Conservation (phyloP, 2,113 vertebrate genomes). For the Lipophrys pholis region DNA sequence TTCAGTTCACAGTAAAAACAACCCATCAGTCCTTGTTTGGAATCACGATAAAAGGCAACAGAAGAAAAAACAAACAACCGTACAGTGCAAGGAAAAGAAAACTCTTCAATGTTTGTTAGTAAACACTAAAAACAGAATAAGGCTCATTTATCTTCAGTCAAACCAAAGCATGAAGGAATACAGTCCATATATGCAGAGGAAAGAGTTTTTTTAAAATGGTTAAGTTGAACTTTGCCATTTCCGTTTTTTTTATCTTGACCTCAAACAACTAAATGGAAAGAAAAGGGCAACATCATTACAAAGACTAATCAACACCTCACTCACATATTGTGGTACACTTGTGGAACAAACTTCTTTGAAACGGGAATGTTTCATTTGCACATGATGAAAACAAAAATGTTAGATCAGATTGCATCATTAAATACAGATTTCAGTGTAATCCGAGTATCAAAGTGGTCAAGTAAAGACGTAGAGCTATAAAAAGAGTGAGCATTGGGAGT, state of each 20-base stretch:
- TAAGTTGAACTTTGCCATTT: constrained; percentile 15
- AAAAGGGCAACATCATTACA: not conserved
- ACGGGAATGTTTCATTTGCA: constrained; percentile 36
- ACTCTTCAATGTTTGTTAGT: constrained; percentile 26
- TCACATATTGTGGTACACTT: too few species aligned
- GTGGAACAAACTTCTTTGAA: not conserved
- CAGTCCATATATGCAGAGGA: not conserved
- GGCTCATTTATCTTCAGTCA: constrained; percentile 39
- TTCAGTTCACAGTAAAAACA: constrained; percentile 65
- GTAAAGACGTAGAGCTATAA: not conserved
- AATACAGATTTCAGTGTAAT: constrained; percentile 13
- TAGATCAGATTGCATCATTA: not conserved
- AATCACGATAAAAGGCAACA: constrained; percentile 13
- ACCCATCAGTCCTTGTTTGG: constrained; percentile 7
- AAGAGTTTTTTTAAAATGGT: constrained; percentile 2
- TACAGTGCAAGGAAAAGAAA: constrained; percentile 28
- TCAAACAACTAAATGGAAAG: constrained; percentile 16
- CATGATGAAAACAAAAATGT: not conserved
- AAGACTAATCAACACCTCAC: not conserved
- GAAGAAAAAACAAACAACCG: constrained; percentile 4
- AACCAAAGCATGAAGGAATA: constrained; percentile 12
- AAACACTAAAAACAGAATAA: constrained; percentile 44
- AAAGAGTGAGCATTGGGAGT: not conserved
- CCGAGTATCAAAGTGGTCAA: not conserved
- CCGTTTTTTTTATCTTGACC: constrained; percentile 12